These are phyloP conservation scores for Echeneis naucrates DNA, from an alignment of 2,797 vertebrate species.

Conservation along the genomic window DNA sequence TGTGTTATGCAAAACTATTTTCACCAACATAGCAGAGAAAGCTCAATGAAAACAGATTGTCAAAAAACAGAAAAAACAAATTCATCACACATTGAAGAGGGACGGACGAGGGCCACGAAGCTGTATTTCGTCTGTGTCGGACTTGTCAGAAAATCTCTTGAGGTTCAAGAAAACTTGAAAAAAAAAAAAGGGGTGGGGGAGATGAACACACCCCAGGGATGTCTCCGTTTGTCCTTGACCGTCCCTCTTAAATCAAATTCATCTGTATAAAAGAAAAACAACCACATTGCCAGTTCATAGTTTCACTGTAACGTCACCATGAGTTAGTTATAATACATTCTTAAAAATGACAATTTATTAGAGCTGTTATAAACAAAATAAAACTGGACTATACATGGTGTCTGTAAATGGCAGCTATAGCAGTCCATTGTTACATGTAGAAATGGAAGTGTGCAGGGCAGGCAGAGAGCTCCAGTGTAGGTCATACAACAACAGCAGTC, in stretches of 20 bases:
- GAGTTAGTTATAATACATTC: conserved; percentile 37
- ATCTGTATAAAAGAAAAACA: not conserved
- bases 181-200: not conserved
- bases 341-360: conserved; percentile 69
- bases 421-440: conserved; percentile 35
- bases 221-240: not conserved
- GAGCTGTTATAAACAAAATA: conserved; percentile 47
- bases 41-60: not conserved
- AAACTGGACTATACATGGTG: conserved; percentile 50
- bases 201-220: not conserved
- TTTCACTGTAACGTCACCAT: conserved; percentile 16
- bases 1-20: not conserved
- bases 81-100: conserved; percentile 22
- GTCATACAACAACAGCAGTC: conserved; percentile 42
- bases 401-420: conserved; percentile 22
- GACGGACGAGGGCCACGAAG: not conserved
- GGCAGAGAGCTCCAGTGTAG: conserved; percentile 58
- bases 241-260: not conserved
- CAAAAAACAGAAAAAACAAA: not conserved
- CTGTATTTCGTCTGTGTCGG: conserved; percentile 2
- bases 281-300: not conserved
- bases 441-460: conserved; percentile 8
- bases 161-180: not conserved
- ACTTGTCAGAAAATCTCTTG: not conserved
- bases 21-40: conserved; percentile 6